Evolutionary conservation across 2,888 invertebrate species (phyloP).

Genomic region (Eupithecia exiguata): DNA sequence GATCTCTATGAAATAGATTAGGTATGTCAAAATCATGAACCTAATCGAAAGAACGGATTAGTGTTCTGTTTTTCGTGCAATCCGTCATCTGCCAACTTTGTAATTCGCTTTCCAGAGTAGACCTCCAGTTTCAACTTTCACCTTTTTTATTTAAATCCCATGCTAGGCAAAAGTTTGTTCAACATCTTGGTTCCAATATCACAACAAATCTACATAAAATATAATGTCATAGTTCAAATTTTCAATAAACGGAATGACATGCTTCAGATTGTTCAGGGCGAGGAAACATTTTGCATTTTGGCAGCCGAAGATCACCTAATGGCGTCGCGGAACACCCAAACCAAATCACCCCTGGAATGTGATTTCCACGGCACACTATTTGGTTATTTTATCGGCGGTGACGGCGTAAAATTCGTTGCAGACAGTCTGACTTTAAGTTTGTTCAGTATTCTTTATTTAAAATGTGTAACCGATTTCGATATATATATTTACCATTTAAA

Average conservation of each 20-base stretch:
- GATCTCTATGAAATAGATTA: too few relatives aligned
- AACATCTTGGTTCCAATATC: not conserved
- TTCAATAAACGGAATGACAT: not conserved
- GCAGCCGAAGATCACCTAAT: slow-evolving; percentile 27
- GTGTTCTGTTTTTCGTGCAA: not conserved
- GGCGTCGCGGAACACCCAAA: slow-evolving; percentile 22
- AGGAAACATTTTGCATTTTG: slow-evolving; percentile 30
- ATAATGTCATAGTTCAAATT: not conserved
- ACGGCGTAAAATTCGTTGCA: slow-evolving; percentile 24
- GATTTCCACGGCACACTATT: slow-evolving; percentile 42
- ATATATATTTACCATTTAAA: too few relatives aligned
- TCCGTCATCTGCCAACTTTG: too few relatives aligned
- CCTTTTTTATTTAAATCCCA: too few relatives aligned
- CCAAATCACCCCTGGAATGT: slow-evolving; percentile 34
- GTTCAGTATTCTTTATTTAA: not conserved
- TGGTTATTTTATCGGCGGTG: slow-evolving; percentile 44
- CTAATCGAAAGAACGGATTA: not conserved
- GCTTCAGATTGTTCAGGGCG: slow-evolving; percentile 13
- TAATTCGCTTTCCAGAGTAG: not conserved
- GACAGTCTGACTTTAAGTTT: slow-evolving; percentile 17
- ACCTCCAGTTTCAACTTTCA: not conserved
- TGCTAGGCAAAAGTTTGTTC: not conserved
- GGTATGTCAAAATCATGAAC: too few relatives aligned
- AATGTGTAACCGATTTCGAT: too few relatives aligned
- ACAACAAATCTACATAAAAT: not conserved